Percentiles rank a stretch among this genome's conserved stretches.
Conservation (phyloP, 2,797 vertebrate species). For the Halcyon leucocephala region DNA sequence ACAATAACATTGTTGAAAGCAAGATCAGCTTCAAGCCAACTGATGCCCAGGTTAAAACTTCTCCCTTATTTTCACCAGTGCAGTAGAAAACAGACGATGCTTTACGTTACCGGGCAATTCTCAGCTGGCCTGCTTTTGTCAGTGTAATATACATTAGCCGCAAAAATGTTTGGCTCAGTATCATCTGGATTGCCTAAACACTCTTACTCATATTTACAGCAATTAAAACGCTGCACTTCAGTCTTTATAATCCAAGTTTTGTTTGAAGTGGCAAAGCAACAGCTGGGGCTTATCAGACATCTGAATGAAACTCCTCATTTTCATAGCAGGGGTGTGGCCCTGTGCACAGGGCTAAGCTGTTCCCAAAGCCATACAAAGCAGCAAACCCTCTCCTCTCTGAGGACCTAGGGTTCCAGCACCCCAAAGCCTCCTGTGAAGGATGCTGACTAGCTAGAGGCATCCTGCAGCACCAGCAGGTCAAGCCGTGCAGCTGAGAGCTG, state of each 20-base stretch:
- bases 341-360: neutral
- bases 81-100: neutral
- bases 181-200: constrained; percentile 27
- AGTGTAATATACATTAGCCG: neutral
- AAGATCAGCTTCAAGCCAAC: neutral
- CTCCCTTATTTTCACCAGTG: neutral
- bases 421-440: neutral
- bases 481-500: neutral
- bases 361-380: neutral
- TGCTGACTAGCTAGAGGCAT: neutral
- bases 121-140: constrained; percentile 38
- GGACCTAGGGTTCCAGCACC: neutral
- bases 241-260: neutral
- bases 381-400: neutral
- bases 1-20: neutral
- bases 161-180: constrained; percentile 32
- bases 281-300: constrained; percentile 58
- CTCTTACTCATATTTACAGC: constrained; percentile 41
- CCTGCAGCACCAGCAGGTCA: neutral
- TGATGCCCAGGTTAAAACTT: neutral
- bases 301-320: constrained; percentile 25
- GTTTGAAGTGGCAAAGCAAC: constrained; percentile 56
- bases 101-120: neutral
- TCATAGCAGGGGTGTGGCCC: constrained; percentile 19
- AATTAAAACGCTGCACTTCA: constrained; percentile 59